Base-by-base conservation (phyloP, 2,113 vertebrate species). In the Neopipo cinnamomea region DNA sequence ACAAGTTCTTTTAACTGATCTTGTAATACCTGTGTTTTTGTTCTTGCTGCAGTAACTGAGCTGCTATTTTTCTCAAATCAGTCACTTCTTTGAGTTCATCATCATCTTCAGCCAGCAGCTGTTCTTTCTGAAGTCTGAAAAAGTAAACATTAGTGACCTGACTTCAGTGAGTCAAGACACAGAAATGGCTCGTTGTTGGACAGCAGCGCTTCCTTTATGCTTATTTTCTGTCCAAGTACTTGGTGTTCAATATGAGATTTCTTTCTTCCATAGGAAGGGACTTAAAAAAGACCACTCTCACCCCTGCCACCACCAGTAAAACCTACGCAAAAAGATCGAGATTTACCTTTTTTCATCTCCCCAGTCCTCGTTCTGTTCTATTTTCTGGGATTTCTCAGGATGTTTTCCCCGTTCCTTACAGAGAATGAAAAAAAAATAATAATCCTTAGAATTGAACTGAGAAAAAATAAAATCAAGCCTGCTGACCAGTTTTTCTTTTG, bases 1-100 rank as follows among this genome's bases (percentile, higher is more conserved):
- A 53, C 4, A 70, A 68, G 11, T 44, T 65, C 53, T 7, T 15
- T 61, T 46, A 74, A 72, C 17, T 53, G n/a, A 17, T n/a, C 33
- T 2, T 75, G 33, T 33, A 83, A 74, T 97, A 99, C 99, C 99
- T 98, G 97, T 99, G 99, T 96, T 99, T 99, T 91, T 99, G 99
- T 81, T 99, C 99, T 95, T 99, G 99, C 94, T 99, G 99, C 89
- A 99, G 84, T 72, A 99, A 98, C 87, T 99, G 99, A 77, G 99
- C 98, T 12, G 99, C 99, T 86, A 99, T 99, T 98, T 99, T 99
- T 97, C 99, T 99, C 96, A 99, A 97, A 94, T 99, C 99, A 93
- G 99, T 98, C 83, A 99, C 99, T 97, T 99, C 99, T 96, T 99
- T 99, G 93, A 99, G 97, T 80, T 99, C 99, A 85, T 99, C 99